Evolutionary conservation across 2,797 vertebrate species (phyloP).

Genomic region (Xiphorhynchus erythropygius): DNA sequence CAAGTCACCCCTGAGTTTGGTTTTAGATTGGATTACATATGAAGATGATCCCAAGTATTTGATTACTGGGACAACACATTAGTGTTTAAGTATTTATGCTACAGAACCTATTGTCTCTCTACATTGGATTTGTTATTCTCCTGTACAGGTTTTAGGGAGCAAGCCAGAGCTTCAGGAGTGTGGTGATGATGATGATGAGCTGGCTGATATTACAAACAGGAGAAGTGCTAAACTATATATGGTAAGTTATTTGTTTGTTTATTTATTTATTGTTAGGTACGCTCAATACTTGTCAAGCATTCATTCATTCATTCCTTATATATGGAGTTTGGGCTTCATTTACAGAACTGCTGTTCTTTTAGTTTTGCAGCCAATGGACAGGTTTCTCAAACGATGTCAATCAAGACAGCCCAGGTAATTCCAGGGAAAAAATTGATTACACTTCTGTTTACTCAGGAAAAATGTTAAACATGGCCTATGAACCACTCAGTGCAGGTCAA

Average conservation of each 20-base stretch:
- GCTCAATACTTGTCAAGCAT: background rate
- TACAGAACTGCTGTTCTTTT: background rate
- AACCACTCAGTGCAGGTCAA: background rate
- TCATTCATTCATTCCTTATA: background rate
- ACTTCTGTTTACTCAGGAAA: background rate
- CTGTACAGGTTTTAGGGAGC: constrained; percentile 82
- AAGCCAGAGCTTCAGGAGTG: constrained; percentile 80
- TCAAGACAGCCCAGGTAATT: background rate
- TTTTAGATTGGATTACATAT: background rate
- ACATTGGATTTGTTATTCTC: background rate
- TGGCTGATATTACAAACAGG: constrained; percentile 86
- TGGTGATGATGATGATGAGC: constrained; percentile 78
- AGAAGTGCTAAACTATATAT: constrained; percentile 90
- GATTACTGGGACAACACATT: rapidly evolving
- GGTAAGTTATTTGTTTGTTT: constrained; percentile 71
- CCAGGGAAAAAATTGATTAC: background rate
- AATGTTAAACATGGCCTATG: background rate
- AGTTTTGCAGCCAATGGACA: background rate
- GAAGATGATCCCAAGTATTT: background rate
- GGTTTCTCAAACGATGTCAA: background rate
- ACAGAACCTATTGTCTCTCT: background rate
- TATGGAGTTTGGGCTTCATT: background rate
- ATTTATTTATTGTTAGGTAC: background rate
- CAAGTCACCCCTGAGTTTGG: background rate
- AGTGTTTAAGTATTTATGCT: background rate